Evolutionary conservation across 2,888 invertebrate species (phyloP).

Genomic region (Patella ulyssiponensis): DNA sequence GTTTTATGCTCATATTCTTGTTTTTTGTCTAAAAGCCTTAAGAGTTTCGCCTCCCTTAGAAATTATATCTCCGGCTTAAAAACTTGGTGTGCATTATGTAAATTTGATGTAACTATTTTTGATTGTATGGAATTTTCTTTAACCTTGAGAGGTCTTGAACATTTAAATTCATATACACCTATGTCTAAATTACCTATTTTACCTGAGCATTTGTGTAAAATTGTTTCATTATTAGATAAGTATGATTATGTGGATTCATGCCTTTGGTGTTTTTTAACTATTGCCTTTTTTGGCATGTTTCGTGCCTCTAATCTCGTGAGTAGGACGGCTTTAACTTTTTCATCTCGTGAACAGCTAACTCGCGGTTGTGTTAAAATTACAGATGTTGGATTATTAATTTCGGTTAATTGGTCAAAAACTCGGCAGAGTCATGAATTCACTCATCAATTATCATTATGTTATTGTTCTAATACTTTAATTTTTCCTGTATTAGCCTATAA

Average conservation of each 20-base stretch:
- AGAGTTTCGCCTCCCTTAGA: background rate
- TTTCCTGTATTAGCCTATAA: background rate
- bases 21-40: background rate
- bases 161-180: background rate
- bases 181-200: background rate
- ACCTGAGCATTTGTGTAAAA: background rate
- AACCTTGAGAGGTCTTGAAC: background rate
- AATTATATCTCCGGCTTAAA: background rate
- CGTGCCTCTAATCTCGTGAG: background rate
- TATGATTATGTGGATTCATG: background rate
- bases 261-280: background rate
- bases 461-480: background rate
- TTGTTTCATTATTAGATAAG: background rate
- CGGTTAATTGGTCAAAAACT: background rate
- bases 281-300: background rate
- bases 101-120: background rate
- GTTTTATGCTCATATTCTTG: too few species aligned
- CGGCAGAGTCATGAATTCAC: background rate
- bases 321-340: background rate
- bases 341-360: too few species aligned
- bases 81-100: background rate
- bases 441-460: conserved; percentile 1
- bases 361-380: background rate
- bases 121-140: background rate
- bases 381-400: background rate